Conservation (phyloP, 2,113 vertebrate species). For the Struthio camelus region DNA sequence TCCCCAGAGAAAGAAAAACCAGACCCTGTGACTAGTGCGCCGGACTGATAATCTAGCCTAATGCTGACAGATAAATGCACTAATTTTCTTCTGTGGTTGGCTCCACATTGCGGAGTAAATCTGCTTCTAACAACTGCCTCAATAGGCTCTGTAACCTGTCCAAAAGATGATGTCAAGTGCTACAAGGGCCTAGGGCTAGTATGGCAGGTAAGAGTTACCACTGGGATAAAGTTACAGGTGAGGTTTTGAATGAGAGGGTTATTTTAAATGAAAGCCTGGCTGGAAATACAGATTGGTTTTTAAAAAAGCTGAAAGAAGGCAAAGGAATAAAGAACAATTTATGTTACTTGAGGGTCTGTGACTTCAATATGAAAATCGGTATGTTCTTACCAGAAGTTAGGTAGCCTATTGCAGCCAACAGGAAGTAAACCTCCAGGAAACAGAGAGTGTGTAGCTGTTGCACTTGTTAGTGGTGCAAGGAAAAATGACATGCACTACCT, state of each 20-base stretch:
- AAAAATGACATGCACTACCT: background rate
- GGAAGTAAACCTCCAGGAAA: background rate
- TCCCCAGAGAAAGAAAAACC: slow-evolving; percentile 89
- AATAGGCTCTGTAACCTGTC: slow-evolving; percentile 83
- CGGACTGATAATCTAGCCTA: slow-evolving; percentile 95
- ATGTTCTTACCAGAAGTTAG: background rate
- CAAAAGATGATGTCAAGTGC: slow-evolving; percentile 86
- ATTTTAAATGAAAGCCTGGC: slow-evolving; percentile 77
- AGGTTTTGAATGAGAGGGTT: slow-evolving; percentile 80
- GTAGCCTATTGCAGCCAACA: background rate
- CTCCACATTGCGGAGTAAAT: slow-evolving; percentile 88
- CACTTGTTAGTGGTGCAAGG: background rate
- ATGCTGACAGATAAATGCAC: slow-evolving; percentile 99
- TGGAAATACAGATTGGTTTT: slow-evolving; percentile 72
- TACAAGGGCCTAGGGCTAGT: slow-evolving; percentile 79
- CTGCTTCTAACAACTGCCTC: slow-evolving; percentile 84
- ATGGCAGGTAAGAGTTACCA: slow-evolving; percentile 83
- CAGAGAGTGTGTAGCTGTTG: background rate
- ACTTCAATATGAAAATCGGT: background rate
- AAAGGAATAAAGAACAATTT: slow-evolving; percentile 60
- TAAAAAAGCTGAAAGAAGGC: background rate
- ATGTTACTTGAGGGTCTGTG: background rate
- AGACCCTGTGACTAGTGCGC: slow-evolving; percentile 87
- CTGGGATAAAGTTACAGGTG: slow-evolving; percentile 78
- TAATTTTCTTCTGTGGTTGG: slow-evolving; percentile 94